Conservation (phyloP, 2,888 invertebrate genomes). For the Zhuqinia jingwanae region DNA sequence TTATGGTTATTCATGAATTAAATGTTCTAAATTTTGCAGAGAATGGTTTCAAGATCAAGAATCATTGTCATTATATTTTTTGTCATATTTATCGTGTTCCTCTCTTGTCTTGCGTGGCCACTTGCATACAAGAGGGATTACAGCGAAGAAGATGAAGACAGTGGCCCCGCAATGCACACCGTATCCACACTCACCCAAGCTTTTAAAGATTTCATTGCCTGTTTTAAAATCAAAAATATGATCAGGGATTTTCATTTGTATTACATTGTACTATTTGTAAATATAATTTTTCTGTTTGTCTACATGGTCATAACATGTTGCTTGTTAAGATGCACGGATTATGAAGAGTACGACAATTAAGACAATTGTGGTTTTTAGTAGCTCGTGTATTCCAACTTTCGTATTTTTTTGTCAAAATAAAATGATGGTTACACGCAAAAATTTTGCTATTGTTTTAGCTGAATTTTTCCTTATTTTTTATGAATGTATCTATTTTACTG, state of each 20-base stretch:
- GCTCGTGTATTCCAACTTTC: background rate
- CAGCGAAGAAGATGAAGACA: conserved; percentile 34
- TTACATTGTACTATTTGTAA: conserved; percentile 48
- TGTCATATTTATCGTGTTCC: conserved; percentile 49
- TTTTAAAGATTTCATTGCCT: conserved; percentile 18
- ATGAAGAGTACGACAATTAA: conserved; percentile 10
- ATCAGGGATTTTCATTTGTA: conserved; percentile 55
- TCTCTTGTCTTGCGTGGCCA: conserved; percentile 46
- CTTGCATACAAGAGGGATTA: conserved; percentile 43
- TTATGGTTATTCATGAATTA: background rate
- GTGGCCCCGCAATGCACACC: conserved; percentile 18
- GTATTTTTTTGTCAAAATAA: no score
- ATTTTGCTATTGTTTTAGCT: background rate
- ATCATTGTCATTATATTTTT: conserved; percentile 64
- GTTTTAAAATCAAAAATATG: conserved; percentile 29
- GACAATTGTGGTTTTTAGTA: conserved; percentile 26
- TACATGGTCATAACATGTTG: conserved; percentile 68
- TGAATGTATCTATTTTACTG: no score
- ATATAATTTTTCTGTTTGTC: conserved; percentile 57
- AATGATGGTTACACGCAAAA: background rate
- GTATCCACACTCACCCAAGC: conserved; percentile 53
- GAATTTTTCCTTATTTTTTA: background rate
- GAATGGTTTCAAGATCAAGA: conserved; percentile 55
- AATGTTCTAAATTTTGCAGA: conserved; percentile 46
- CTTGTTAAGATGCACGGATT: conserved; percentile 43